These are phyloP conservation scores for Chymomyza amoena DNA, from an alignment of 2,888 invertebrate genomes.

Conservation along the genomic window DNA sequence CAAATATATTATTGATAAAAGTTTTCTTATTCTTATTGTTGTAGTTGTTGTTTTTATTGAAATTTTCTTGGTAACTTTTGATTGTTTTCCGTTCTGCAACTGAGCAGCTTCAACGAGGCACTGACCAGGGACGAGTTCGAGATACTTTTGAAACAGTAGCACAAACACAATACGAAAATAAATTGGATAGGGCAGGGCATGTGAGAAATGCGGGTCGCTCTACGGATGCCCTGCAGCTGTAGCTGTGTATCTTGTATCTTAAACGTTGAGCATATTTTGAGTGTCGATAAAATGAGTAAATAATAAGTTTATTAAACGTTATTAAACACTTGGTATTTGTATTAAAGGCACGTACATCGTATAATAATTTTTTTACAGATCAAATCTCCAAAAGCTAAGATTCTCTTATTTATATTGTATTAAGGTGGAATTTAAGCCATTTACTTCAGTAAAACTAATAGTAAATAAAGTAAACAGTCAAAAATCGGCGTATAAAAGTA, in stretches of 20 bases:
- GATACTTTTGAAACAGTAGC: background rate
- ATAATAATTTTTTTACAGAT: too few species aligned
- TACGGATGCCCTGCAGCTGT: background rate
- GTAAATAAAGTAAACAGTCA: too few species aligned
- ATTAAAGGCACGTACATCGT: too few species aligned
- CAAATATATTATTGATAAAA: conserved; percentile 29
- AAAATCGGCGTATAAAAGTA: too few species aligned
- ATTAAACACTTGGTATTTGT: too few species aligned
- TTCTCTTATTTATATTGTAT: too few species aligned
- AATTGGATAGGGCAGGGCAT: background rate
- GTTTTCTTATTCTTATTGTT: conserved; percentile 7
- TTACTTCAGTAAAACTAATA: too few species aligned
- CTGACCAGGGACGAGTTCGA: background rate
- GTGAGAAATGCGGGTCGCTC: background rate
- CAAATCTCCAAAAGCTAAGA: too few species aligned
- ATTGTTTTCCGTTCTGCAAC: background rate
- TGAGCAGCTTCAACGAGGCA: conserved; percentile 23
- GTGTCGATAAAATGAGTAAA: background rate
- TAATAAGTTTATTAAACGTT: too few species aligned
- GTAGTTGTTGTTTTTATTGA: conserved; percentile 4
- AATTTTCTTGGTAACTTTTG: background rate
- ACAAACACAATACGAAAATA: background rate
- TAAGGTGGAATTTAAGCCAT: too few species aligned
- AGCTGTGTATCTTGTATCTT: too few species aligned
- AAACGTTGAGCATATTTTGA: background rate